phyloP scores from a whole-genome alignment of 2,797 vertebrate species.

The Alfaro cultratus region DNA sequence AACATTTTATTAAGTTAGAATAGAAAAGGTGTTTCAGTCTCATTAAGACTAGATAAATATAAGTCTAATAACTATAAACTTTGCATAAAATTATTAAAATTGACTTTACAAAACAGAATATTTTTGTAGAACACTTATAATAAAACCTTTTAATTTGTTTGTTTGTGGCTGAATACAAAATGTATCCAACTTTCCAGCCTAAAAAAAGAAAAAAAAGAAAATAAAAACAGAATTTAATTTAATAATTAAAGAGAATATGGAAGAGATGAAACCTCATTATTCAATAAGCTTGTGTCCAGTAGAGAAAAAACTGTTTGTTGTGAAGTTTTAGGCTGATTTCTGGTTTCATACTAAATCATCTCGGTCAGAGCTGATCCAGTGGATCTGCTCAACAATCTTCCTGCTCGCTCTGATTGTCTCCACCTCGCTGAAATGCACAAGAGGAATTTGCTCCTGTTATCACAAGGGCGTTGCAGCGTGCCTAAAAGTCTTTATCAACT shows the following conservation, averaged over 20 bases:
- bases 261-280: background rate
- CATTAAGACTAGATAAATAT: background rate
- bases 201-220: background rate
- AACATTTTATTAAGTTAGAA: background rate
- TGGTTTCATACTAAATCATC: background rate
- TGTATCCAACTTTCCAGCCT: background rate
- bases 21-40: background rate
- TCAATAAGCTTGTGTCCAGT: background rate
- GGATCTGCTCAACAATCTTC: constrained; percentile 9
- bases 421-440: constrained; percentile 56
- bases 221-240: background rate
- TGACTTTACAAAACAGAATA: background rate
- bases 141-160: background rate
- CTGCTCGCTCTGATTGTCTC: constrained; percentile 18
- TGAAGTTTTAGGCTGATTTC: background rate
- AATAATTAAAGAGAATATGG: background rate
- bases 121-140: background rate
- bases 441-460: constrained; percentile 70
- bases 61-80: background rate
- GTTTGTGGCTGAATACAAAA: background rate
- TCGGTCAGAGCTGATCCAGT: background rate
- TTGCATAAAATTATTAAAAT: background rate
- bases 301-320: background rate
- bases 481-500: constrained; percentile 70
- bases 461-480: constrained; percentile 49